These are phyloP conservation scores for Glaucidium brasilianum DNA, from an alignment of 2,113 vertebrate genomes.

Conservation along the genomic window DNA sequence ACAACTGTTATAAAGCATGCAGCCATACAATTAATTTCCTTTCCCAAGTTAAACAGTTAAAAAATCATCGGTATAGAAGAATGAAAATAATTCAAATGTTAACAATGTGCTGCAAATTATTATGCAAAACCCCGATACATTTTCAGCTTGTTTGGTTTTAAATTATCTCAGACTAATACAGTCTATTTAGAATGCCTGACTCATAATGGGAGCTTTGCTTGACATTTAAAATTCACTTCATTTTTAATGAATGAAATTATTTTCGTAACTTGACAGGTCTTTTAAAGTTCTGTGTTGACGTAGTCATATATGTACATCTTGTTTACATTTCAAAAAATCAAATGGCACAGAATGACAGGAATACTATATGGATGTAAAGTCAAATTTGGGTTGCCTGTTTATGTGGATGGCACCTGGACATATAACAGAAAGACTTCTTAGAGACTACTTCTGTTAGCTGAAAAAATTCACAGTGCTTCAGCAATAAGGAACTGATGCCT, in stretches of 20 bases:
- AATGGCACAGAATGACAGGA: background rate
- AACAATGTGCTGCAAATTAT: background rate
- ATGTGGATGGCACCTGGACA: background rate
- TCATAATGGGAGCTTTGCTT: background rate
- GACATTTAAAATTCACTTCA: background rate
- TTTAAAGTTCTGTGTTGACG: background rate
- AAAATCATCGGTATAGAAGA: background rate
- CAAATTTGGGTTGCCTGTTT: background rate
- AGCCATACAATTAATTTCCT: background rate
- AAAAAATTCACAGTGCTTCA: background rate
- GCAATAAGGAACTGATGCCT: background rate
- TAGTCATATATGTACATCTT: background rate
- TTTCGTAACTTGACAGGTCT: background rate
- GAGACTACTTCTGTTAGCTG: background rate
- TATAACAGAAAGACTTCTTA: background rate
- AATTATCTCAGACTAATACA: background rate
- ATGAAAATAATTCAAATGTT: background rate
- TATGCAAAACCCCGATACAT: background rate
- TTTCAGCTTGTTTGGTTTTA: background rate
- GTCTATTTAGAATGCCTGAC: background rate
- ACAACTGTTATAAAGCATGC: accelerated
- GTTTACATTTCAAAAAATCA: background rate
- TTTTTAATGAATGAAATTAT: slow-evolving; percentile 8
- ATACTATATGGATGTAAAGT: background rate
- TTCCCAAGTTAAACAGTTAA: background rate